phyloP scores from a whole-genome alignment of 1,140 invertebrate species.

The Aphaenogaster ashmeadi region DNA sequence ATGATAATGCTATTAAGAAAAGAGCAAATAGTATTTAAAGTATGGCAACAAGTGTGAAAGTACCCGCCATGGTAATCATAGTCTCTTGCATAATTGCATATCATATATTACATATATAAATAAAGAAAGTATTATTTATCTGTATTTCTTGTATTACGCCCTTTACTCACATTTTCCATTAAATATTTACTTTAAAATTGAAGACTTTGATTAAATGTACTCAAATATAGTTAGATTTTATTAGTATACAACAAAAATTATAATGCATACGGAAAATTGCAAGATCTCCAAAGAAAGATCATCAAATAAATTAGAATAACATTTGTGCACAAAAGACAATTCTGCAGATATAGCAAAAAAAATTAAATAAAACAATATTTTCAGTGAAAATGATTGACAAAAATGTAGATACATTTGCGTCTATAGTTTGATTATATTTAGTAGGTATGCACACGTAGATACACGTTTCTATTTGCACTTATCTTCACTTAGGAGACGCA shows the following conservation, averaged over 20 bases:
- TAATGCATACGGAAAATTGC: background rate
- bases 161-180: background rate
- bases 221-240: background rate
- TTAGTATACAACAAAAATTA: background rate
- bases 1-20: background rate
- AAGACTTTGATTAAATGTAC: background rate
- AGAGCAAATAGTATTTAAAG: background rate
- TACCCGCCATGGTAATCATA: background rate
- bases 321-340: background rate
- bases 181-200: background rate
- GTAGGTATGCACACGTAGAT: background rate
- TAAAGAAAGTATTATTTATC: slow-evolving; percentile 27
- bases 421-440: background rate
- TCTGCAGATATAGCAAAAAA: background rate
- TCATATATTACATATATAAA: slow-evolving; percentile 1
- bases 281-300: background rate
- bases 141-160: background rate
- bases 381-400: background rate
- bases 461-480: background rate
- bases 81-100: background rate
- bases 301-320: background rate
- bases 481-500: background rate
- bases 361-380: background rate
- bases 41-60: background rate
- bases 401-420: background rate